Evolutionary conservation across 2,888 invertebrate genomes (phyloP).

Genomic region (Epinotia bilunana): DNA sequence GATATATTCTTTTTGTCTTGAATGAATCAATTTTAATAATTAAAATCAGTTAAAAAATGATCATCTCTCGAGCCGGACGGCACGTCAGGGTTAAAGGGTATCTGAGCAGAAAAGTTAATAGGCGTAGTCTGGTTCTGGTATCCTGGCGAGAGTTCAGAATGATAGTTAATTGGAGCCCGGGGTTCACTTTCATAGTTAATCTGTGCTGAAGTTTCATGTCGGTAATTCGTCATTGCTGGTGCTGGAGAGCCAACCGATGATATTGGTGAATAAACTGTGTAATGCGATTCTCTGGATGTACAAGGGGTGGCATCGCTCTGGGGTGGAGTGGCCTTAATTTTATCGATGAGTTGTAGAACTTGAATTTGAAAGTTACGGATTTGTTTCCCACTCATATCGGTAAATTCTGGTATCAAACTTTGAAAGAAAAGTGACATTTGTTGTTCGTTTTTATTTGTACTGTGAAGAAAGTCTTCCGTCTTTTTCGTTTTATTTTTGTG

Average conservation of each 20-base stretch:
- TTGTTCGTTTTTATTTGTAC: constrained; percentile 13
- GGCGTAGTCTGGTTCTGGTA: constrained; percentile 25
- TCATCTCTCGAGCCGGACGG: no score
- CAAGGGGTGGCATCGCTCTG: not conserved
- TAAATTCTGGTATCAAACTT: no score
- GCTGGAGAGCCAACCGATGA: constrained; percentile 33
- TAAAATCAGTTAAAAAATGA: no score
- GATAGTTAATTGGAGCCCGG: constrained; percentile 17
- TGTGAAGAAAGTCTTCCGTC: constrained; percentile 3
- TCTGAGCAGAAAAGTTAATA: constrained; percentile 30
- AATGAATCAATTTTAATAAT: no score
- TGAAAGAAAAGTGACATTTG: constrained; percentile 17
- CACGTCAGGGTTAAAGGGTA: constrained; percentile 4
- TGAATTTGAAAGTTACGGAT: constrained; percentile 33
- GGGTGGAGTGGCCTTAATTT: constrained; percentile 9
- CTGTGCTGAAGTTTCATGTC: constrained; percentile 31
- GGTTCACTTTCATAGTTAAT: constrained; percentile 22
- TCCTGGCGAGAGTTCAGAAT: constrained; percentile 22
- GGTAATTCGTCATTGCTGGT: constrained; percentile 26
- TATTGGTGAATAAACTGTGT: constrained; percentile 31
- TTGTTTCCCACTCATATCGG: constrained; percentile 8
- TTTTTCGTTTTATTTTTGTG: constrained; percentile 10
- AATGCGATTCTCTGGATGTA: constrained; percentile 25
- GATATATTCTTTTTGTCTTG: no score
- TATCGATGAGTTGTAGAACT: constrained; percentile 34